Base-by-base conservation (phyloP, 1,140 invertebrate genomes). In the Drosophila micromelanica region DNA sequence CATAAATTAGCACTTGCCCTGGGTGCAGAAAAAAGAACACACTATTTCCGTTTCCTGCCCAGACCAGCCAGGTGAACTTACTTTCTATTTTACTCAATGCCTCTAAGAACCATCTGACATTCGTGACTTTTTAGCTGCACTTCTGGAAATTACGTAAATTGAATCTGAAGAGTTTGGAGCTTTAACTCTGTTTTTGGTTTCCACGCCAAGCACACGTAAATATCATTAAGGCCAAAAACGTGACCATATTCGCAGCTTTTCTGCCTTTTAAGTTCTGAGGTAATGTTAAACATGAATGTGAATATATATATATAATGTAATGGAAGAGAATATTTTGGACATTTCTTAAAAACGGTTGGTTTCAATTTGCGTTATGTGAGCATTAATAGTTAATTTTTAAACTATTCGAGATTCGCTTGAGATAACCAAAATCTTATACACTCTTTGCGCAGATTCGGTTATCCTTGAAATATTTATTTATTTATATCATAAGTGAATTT, bases 171-270 rank as follows among this genome's bases (percentile, higher is more conserved):
- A 5, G 5, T 37, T 56, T 46, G 17, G 15, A 35, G 7, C 9
- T 35, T 35, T 3, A 35, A 35, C 32, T 9, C 2, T 35, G 32
- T 8, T 35, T 35, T 27, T 6, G 27, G 5, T 1, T 27, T 27
- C 27, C 27, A 1, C 5, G 27, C 27, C 27, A 27, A 2, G 27
- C 27, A 27, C 3, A 27, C 23, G 23, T 27, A 27, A 27, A 5
- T 27, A 27, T 27, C 27, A 27, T 27, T 27, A 27, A 27, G 27
- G 2, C 72, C 80, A 79, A 62, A 82, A 85, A 84, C 80, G 80
- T 79, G 80, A 82, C 72, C 76, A 82, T 79, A 82, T 82, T 84
- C 84, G 52, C 80, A 79, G 75, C 69, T 79, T 84, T 84, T 71
- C 55, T 78, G 67, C 61, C 60, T 64, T 64, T 78, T 81, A 62